A percentile compares a stretch with the other conserved stretches of the same genome.
phyloP scores from a whole-genome alignment of 2,113 vertebrate species.

The Gracilinanus agilis region DNA sequence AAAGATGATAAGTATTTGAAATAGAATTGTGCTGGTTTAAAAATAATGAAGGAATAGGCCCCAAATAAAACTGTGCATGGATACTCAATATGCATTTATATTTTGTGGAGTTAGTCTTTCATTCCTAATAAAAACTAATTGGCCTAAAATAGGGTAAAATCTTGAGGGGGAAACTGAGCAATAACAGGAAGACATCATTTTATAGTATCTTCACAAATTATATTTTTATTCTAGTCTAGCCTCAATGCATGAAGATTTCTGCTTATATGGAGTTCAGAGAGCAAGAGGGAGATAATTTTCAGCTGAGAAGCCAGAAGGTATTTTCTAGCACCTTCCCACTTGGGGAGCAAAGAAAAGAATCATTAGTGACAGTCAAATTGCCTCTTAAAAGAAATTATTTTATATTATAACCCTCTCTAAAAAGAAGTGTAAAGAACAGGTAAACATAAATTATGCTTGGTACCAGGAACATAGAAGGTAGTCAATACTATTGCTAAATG shows the following conservation, averaged over 20 bases:
- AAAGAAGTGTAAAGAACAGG: neutral
- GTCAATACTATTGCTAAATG: neutral
- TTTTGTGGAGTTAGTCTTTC: neutral
- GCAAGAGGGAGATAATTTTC: neutral
- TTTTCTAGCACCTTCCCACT: neutral
- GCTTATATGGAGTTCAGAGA: neutral
- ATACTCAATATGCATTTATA: neutral
- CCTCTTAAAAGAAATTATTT: neutral
- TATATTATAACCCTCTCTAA: neutral
- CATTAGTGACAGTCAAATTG: neutral
- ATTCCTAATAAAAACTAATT: neutral
- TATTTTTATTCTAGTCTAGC: neutral
- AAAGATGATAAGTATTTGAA: neutral
- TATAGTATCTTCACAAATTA: neutral
- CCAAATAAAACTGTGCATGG: neutral
- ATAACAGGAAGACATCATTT: neutral
- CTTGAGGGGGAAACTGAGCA: neutral
- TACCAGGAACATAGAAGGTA: neutral
- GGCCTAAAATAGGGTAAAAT: neutral
- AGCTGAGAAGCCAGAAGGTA: neutral
- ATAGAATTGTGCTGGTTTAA: neutral
- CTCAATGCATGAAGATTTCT: neutral
- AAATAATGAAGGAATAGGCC: neutral
- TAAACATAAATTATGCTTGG: neutral
- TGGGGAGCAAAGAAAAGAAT: slow-evolving; percentile 30